These are phyloP conservation scores for Bimastos eiseni DNA, from an alignment of 2,888 invertebrate species.

Conservation along the genomic window DNA sequence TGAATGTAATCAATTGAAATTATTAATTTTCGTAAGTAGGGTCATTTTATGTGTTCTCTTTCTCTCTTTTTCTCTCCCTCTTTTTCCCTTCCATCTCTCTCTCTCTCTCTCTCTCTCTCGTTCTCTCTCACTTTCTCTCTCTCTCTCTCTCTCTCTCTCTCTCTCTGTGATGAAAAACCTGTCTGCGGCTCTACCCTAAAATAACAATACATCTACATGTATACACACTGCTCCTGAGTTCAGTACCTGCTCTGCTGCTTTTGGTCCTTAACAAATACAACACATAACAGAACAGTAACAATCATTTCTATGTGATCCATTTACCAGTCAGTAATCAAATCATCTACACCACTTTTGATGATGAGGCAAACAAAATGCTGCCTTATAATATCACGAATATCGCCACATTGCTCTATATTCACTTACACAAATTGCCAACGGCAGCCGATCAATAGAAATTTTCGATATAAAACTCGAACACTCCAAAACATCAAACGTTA, in stretches of 20 bases:
- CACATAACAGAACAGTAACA: neutral
- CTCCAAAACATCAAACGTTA: neutral
- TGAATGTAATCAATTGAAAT: no score
- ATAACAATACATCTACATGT: neutral
- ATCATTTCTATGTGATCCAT: neutral
- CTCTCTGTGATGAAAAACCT: no score
- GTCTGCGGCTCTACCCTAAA: neutral
- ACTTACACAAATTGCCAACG: neutral
- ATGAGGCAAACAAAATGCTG: neutral
- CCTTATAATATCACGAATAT: neutral
- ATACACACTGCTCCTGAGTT: neutral
- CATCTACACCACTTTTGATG: neutral
- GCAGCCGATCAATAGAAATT: neutral
- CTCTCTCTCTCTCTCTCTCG: no score
- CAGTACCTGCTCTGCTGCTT: neutral
- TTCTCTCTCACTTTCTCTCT: no score
- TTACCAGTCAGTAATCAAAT: neutral
- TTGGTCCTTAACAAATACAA: neutral
- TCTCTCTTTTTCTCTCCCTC: no score
- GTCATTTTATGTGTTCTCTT: no score
- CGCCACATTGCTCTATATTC: neutral
- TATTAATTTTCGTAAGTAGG: no score
- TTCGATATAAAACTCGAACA: no score
- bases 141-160: no score
- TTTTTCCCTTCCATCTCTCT: no score